These are phyloP conservation scores for Apteryx mantelli DNA, from an alignment of 2,113 vertebrate species.

Conservation along the genomic window DNA sequence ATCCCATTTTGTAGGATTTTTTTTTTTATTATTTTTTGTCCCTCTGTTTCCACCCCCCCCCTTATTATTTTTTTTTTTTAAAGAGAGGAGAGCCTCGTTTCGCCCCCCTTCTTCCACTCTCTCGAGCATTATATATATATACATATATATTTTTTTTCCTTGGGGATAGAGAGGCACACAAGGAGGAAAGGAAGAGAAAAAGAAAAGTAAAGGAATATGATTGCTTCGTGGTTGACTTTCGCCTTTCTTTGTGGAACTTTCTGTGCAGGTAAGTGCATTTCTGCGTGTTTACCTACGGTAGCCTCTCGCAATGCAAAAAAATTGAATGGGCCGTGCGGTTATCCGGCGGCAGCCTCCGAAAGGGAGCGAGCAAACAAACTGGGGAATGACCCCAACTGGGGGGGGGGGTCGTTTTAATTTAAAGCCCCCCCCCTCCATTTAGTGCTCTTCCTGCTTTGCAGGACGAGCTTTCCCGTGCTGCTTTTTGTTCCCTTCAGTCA, in stretches of 20 bases:
- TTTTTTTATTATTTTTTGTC: not conserved
- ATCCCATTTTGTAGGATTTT: not conserved
- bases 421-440: too few relatives aligned
- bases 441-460: not conserved
- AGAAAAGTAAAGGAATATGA: conserved; percentile 79
- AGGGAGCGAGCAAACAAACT: not conserved
- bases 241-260: conserved; percentile 86
- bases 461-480: conserved; percentile 27
- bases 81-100: conserved; percentile 1
- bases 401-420: not conserved
- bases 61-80: not conserved
- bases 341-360: not conserved
- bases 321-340: conserved; percentile 55
- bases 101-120: not conserved
- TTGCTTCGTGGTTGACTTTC: conserved; percentile 79
- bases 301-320: not conserved
- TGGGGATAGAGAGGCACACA: conserved; percentile 23
- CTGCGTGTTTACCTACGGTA: conserved; percentile 38
- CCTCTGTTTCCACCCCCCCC: not conserved
- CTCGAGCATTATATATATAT: not conserved
- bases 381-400: not conserved
- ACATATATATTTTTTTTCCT: conserved; percentile 65
- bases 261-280: conserved; percentile 82
- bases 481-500: conserved; percentile 57
- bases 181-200: conserved; percentile 9